Evolutionary conservation across 2,113 vertebrate species (phyloP).

Genomic region (Chroicocephalus ridibundus): DNA sequence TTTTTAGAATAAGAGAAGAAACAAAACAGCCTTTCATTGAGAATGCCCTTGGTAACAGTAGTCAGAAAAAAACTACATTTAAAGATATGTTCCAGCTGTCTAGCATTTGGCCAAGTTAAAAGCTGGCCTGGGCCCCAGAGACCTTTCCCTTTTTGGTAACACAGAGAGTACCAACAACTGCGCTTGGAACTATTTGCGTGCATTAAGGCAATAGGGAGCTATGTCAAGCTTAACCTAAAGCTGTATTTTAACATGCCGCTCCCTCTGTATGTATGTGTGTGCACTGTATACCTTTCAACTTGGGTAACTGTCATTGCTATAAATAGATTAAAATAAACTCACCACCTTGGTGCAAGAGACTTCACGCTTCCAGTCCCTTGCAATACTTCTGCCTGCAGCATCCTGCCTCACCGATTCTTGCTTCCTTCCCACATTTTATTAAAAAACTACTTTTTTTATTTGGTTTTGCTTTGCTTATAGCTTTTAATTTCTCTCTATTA

Average conservation of each 20-base stretch:
- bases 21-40: not conserved
- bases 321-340: not conserved
- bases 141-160: not conserved
- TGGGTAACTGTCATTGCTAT: not conserved
- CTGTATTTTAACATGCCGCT: not conserved
- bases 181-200: not conserved
- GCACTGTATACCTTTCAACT: not conserved
- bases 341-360: not conserved
- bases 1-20: not conserved
- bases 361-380: not conserved
- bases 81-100: not conserved
- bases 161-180: not conserved
- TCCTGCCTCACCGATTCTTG: not conserved
- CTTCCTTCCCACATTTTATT: not conserved
- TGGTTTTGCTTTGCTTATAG: constrained; percentile 5
- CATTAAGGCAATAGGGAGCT: not conserved
- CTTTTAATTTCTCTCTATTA: constrained; percentile 31
- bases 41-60: not conserved
- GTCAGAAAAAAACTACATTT: not conserved
- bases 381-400: not conserved
- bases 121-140: not conserved
- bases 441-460: not conserved
- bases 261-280: not conserved
- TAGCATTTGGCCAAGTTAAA: not conserved
- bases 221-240: not conserved